These are phyloP conservation scores for Montipora foliosa DNA, from an alignment of 64 coral and sea anemone genomes.

Conservation along the genomic window DNA sequence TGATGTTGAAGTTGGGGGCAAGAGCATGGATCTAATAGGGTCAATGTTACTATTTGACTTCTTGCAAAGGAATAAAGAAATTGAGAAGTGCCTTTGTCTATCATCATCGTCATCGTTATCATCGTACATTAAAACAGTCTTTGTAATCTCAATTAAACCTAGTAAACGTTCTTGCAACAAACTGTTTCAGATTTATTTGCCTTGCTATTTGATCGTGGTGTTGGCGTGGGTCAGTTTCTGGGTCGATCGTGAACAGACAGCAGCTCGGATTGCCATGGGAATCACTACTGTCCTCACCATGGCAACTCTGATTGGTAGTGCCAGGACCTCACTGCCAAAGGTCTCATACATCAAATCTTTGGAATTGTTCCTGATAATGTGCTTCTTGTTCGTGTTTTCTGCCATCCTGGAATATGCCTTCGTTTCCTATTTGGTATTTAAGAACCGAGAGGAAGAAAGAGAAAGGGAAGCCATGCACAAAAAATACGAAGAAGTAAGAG, in stretches of 20 bases:
- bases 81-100: too few species aligned
- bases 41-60: too few species aligned
- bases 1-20: too few species aligned
- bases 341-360: slow-evolving; percentile 93
- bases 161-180: neutral
- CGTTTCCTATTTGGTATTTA: slow-evolving; percentile 90
- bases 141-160: neutral
- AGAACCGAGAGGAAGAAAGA: slow-evolving; percentile 75
- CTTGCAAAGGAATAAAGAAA: too few species aligned
- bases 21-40: too few species aligned
- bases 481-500: slow-evolving; percentile 27
- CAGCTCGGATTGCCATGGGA: slow-evolving; percentile 93
- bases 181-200: slow-evolving; percentile 77
- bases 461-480: slow-evolving; percentile 48
- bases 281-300: slow-evolving; percentile 95
- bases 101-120: too few species aligned
- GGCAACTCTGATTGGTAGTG: slow-evolving; percentile 97
- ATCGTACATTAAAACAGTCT: too few species aligned
- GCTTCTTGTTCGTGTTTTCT: slow-evolving; percentile 91
- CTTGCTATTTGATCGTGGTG: slow-evolving; percentile 84
- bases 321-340: slow-evolving; percentile 83
- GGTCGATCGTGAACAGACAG: slow-evolving; percentile 92
- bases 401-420: slow-evolving; percentile 91
- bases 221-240: slow-evolving; percentile 94
- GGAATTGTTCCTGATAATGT: slow-evolving; percentile 91